Evolutionary conservation across 2,888 invertebrate genomes (phyloP), one percentile per base, ranked within the genome.

Genomic region (Stratiomys singularior): DNA sequence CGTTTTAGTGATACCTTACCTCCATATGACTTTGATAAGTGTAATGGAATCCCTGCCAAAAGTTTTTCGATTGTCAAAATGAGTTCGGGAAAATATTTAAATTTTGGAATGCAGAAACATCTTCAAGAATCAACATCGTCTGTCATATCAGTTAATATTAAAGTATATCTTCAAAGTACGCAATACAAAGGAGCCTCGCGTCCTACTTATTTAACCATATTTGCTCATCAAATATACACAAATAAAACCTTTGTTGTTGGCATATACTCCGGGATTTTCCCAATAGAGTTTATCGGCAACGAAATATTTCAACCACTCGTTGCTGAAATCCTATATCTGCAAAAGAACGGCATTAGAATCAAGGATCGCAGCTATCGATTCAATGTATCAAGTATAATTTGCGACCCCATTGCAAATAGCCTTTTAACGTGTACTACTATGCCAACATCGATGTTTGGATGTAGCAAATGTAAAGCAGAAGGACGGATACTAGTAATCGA

Each of bases 291-390:
- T 3, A 78, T 79, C 27, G 80, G 76, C 7, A 80, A 80, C 56
- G 80, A 80, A 76, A 79, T 80, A 64, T 60, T 80, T 23, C 76
- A 74, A 11, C 77, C 78, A 11, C 76, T 80, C n/a, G 80, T 80
- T 1, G 76, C 76, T 46, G 80, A 80, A 76, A 78, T 80, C 60
- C 27, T 72, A 13, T 37, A 44, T 3, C 21, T 80, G 7, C 56
- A 66, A 11, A 44, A 46, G 0, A 47, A 76, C n/a, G 78, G 78
- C 27, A 66, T 79, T 18, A 44, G 37, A 3, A 21, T 76, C 13
- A 76, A 56, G 1, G 60, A 76, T 13, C 78, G 74, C 66, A 21
- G 28, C 5, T 77, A 66, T 60, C 9, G 28, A 23, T 37, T 80
- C 1, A 37, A 44, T 27, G 47, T 80, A 23, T 72, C 76, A 15